A percentile compares a stretch with the other conserved stretches of the same genome.
Conservation (phyloP, 2,113 vertebrate species). For the Rhinolophus ferrumequinum region DNA sequence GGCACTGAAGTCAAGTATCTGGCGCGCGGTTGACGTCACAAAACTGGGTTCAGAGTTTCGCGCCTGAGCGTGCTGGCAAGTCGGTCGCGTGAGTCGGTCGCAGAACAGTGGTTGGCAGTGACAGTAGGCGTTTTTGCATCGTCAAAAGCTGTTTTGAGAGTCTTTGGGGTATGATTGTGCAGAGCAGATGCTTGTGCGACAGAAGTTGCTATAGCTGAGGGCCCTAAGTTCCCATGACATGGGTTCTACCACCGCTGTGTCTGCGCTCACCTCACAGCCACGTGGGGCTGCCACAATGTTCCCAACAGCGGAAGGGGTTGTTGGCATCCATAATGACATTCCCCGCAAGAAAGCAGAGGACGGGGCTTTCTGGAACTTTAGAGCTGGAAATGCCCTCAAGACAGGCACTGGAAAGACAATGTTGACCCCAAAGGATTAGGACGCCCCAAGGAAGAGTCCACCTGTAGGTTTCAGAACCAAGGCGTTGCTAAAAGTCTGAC, state of each 20-base stretch:
- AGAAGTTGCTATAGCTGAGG: background rate
- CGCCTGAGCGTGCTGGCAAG: background rate
- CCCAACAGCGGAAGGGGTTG: background rate
- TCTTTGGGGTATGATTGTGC: background rate
- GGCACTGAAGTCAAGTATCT: fast-evolving
- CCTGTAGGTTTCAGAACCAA: background rate
- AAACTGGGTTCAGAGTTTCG: too few relatives aligned
- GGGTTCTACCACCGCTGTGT: background rate
- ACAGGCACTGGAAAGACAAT: background rate
- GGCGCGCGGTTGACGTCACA: background rate
- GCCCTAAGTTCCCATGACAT: background rate
- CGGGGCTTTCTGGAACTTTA: too few relatives aligned
- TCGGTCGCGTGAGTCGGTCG: background rate
- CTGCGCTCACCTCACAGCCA: background rate
- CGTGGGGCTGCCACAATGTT: background rate
- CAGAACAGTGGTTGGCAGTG: background rate
- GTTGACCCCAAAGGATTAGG: background rate
- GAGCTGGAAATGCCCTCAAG: background rate
- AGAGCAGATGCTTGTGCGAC: background rate
- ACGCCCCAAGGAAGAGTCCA: background rate
- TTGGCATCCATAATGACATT: background rate
- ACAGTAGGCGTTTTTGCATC: background rate
- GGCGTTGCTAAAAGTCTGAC: background rate
- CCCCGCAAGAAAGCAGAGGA: background rate
- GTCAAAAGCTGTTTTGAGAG: background rate